Evolutionary conservation across 2,888 invertebrate species (phyloP).

Genomic region (Ommatoiulus sabulosus): DNA sequence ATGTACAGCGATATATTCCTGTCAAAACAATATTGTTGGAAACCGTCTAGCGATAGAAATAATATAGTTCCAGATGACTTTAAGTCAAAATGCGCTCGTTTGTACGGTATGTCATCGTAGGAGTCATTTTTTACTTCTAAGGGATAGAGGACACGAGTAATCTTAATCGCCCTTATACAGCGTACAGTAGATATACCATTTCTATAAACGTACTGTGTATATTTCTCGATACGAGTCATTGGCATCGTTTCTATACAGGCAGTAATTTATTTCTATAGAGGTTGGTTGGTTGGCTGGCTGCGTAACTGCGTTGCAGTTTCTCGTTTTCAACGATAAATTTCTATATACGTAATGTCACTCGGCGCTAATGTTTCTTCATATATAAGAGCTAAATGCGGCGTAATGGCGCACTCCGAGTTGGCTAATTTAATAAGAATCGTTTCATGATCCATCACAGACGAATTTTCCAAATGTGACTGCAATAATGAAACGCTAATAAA

Average conservation of each 20-base stretch:
- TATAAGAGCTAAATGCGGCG: background rate
- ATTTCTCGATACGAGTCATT: background rate
- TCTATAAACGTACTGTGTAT: no score
- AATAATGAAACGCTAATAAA: slow-evolving; percentile 57
- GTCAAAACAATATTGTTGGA: no score
- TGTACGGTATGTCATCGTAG: no score
- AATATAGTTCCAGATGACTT: no score
- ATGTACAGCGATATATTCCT: no score
- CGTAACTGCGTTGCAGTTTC: background rate
- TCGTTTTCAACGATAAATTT: background rate
- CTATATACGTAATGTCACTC: background rate
- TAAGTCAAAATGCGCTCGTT: no score
- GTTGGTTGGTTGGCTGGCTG: no score
- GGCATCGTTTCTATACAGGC: background rate
- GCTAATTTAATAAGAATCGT: slow-evolving; percentile 57
- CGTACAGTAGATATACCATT: no score
- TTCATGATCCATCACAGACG: slow-evolving; percentile 54
- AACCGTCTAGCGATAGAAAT: no score
- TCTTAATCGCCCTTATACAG: no score
- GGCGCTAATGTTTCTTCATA: slow-evolving; percentile 27
- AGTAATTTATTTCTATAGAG: background rate
- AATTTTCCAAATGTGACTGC: slow-evolving; percentile 56
- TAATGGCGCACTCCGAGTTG: slow-evolving; percentile 55
- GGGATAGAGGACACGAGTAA: no score
- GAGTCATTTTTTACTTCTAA: no score